Conservation (phyloP, 2,888 invertebrate species). For the Scaptodrosophila latifasciaeformis region DNA sequence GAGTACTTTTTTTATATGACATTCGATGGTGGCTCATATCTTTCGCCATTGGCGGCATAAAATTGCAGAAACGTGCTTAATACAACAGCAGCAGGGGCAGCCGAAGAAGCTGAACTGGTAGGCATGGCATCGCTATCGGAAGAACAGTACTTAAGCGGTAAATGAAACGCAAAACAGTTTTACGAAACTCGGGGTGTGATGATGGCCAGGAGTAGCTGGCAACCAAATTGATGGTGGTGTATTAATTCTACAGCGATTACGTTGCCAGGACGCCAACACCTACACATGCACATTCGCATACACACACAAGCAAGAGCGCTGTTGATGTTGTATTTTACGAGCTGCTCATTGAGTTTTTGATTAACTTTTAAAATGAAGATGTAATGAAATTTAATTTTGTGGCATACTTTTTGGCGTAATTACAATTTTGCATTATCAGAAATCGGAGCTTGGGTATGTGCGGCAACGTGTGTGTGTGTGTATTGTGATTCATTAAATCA, state of each 20-base stretch:
- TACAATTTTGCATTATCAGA: conserved; percentile 27
- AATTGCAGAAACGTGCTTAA: conserved; percentile 66
- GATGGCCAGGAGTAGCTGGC: conserved; percentile 7
- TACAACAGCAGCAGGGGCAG: conserved; percentile 27
- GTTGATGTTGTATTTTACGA: conserved; percentile 51
- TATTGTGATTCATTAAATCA: conserved; percentile 45
- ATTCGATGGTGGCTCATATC: conserved; percentile 31
- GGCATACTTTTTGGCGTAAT: conserved; percentile 55
- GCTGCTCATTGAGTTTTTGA: conserved; percentile 64
- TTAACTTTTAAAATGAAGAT: conserved; percentile 63
- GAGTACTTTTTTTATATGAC: conserved; percentile 54
- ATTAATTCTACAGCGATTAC: conserved; percentile 64
- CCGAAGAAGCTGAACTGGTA: conserved; percentile 10
- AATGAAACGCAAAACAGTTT: too few species aligned
- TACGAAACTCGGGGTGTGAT: too few species aligned
- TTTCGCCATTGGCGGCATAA: conserved; percentile 42
- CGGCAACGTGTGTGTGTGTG: too few species aligned
- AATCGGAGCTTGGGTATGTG: conserved; percentile 10
- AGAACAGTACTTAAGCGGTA: too few species aligned
- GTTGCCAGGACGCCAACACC: too few species aligned
- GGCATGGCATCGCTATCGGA: too few species aligned
- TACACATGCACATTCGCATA: too few species aligned
- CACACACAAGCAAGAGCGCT: conserved; percentile 25
- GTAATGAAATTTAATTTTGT: conserved; percentile 68
- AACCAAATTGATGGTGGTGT: conserved; percentile 35